phyloP scores from a whole-genome alignment of 2,113 vertebrate genomes.

The Silurus asotus region DNA sequence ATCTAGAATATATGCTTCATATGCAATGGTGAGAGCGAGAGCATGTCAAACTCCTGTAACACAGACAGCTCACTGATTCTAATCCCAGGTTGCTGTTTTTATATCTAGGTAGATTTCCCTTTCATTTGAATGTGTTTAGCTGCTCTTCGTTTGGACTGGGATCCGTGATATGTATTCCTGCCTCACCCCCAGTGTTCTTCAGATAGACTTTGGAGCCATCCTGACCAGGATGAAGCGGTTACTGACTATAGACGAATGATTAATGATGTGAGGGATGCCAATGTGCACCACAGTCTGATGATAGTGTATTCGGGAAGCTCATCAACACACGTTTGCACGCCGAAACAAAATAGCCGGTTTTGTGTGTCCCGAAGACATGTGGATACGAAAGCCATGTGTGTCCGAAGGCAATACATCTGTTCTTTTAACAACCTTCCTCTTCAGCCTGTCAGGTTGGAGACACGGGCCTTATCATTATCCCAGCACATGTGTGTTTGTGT shows the following conservation, averaged over 20 bases:
- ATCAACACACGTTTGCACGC: background rate
- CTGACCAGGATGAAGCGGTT: background rate
- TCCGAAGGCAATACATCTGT: slow-evolving; percentile 62
- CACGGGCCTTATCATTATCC: slow-evolving; percentile 65
- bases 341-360: slow-evolving; percentile 38
- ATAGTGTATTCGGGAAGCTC: background rate
- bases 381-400: slow-evolving; percentile 67
- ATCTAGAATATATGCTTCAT: background rate
- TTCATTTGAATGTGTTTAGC: background rate
- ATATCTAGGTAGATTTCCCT: background rate
- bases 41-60: background rate
- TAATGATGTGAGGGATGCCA: too few relatives aligned
- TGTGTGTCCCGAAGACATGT: slow-evolving; percentile 59
- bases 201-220: background rate
- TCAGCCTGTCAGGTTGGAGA: slow-evolving; percentile 33
- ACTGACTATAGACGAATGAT: background rate
- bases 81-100: background rate
- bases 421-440: slow-evolving; percentile 68
- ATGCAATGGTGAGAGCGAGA: background rate
- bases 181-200: background rate
- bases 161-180: background rate
- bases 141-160: background rate
- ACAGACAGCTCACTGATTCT: background rate
- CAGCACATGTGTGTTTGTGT: slow-evolving; percentile 23
- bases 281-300: too few relatives aligned